phyloP scores from a whole-genome alignment of 2,797 vertebrate species.

The Phyllotis vaccarum region DNA sequence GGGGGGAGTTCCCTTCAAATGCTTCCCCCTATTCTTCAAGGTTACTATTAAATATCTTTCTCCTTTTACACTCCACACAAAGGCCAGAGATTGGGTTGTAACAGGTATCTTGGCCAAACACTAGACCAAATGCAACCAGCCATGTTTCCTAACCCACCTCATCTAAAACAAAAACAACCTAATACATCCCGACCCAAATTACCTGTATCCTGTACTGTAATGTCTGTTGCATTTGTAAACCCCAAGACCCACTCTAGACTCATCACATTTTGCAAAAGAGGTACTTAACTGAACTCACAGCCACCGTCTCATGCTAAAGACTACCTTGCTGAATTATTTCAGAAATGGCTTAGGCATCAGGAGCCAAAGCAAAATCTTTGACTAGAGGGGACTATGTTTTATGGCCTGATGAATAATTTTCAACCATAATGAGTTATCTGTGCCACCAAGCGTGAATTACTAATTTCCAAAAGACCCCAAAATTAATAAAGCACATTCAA shows the following conservation, averaged over 20 bases:
- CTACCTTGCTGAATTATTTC: constrained; percentile 53
- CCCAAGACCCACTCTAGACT: not conserved
- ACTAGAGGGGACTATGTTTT: constrained; percentile 27
- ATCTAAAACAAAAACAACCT: not conserved
- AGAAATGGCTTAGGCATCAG: constrained; percentile 63
- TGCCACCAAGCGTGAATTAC: constrained; percentile 70
- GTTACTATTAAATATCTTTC: not conserved
- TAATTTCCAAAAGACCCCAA: constrained; percentile 79
- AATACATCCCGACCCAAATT: not conserved
- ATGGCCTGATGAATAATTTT: constrained; percentile 74
- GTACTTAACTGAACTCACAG: not conserved
- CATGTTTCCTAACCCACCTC: not conserved
- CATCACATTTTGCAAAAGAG: constrained; percentile 33
- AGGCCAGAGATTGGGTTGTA: not conserved
- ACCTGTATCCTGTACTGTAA: not conserved
- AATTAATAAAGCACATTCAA: constrained; percentile 80
- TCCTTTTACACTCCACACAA: not conserved
- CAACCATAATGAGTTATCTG: constrained; percentile 70
- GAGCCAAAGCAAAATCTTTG: constrained; percentile 48
- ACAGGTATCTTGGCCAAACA: not conserved
- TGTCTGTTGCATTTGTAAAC: not conserved
- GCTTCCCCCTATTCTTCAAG: not conserved
- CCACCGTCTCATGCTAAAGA: constrained; percentile 32
- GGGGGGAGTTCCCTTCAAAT: not conserved
- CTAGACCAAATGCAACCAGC: not conserved